These are phyloP conservation scores for Onychostruthus taczanowskii DNA, from an alignment of 2,113 vertebrate genomes.

Conservation along the genomic window DNA sequence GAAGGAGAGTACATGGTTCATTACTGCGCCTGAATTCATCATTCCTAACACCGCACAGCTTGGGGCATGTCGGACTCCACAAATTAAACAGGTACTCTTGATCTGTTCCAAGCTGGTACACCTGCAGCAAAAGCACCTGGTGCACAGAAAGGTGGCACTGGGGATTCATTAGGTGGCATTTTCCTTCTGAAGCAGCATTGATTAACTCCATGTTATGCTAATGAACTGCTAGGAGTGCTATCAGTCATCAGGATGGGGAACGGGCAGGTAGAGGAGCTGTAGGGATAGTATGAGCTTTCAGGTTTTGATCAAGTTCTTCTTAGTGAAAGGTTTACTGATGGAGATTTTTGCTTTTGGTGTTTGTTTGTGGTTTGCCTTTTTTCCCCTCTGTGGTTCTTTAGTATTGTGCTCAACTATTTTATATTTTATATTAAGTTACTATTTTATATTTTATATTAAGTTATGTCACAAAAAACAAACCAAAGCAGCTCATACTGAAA, in stretches of 20 bases:
- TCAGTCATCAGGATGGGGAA: background rate
- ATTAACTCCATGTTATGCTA: background rate
- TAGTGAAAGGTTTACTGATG: background rate
- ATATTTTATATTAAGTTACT: background rate
- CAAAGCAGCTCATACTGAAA: background rate
- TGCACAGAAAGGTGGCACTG: background rate
- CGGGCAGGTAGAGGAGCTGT: background rate
- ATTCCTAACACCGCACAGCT: background rate
- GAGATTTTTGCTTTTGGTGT: background rate
- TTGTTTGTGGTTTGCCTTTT: background rate
- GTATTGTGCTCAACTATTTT: background rate
- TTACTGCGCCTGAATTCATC: background rate
- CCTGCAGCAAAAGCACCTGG: background rate
- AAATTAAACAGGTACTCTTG: slow-evolving; percentile 10
- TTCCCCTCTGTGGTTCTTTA: background rate
- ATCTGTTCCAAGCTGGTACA: background rate
- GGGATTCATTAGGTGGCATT: slow-evolving; percentile 35
- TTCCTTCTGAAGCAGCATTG: slow-evolving; percentile 1
- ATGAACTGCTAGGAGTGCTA: background rate
- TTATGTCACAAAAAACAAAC: background rate
- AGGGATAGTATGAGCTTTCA: background rate
- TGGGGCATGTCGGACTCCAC: background rate
- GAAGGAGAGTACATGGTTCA: background rate
- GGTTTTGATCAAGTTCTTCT: background rate
- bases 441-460: background rate